phyloP scores from a whole-genome alignment of 2,113 vertebrate species.

The Aegithalos caudatus region DNA sequence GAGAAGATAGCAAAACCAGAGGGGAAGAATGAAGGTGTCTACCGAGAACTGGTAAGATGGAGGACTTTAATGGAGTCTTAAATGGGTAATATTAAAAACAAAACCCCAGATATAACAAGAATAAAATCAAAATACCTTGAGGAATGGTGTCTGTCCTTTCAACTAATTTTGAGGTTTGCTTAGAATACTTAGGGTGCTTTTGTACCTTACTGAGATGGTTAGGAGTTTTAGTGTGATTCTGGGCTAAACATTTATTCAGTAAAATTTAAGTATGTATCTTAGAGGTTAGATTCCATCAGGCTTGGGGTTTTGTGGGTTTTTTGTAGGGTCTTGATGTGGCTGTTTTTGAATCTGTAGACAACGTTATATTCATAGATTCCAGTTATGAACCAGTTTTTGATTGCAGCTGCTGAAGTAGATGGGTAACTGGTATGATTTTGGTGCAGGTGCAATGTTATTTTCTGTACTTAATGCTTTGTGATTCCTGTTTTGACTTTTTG shows the following conservation, averaged over 20 bases:
- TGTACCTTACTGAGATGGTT: background rate
- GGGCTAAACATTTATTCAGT: background rate
- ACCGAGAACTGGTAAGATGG: constrained; percentile 89
- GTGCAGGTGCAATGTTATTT: background rate
- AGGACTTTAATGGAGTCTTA: background rate
- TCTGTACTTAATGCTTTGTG: background rate
- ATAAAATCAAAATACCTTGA: background rate
- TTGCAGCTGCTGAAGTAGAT: background rate
- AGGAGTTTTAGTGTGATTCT: background rate
- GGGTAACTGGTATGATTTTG: background rate
- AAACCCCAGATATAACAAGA: background rate
- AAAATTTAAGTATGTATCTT: background rate
- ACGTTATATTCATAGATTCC: background rate
- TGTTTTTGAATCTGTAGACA: background rate
- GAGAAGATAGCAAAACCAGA: constrained; percentile 82
- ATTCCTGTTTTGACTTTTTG: background rate
- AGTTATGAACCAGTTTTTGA: background rate
- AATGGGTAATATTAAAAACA: background rate
- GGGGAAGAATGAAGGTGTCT: constrained; percentile 87
- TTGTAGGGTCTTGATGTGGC: background rate
- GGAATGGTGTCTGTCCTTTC: background rate
- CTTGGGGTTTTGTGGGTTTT: background rate
- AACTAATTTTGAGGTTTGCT: background rate
- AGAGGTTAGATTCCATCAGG: background rate
- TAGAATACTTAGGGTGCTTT: background rate